Base-by-base conservation (phyloP, 53 echinoderm and acorn worm genomes). In the Hippasteria phrygiana region DNA sequence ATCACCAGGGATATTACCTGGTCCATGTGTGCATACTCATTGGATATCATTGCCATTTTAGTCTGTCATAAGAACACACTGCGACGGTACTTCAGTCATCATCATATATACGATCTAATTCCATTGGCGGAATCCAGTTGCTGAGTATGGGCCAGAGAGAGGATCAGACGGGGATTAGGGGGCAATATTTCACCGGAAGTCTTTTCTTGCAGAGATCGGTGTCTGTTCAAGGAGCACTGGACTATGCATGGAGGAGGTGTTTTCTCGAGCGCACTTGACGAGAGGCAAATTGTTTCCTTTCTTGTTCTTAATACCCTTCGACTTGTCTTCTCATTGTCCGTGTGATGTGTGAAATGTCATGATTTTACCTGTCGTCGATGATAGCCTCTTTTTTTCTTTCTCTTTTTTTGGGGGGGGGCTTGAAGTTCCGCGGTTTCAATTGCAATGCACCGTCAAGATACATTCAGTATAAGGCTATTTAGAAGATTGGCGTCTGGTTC, bases 221-320 rank as follows among this genome's bases (percentile, higher is more conserved):
- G n/a, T 13, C 20, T 20, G 3, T 16, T 54, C 54, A 20, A 54
- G 6, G 33, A 6, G 64, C 28, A 64, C 64, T 64, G 64, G 9
- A 31, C 29, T 31, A 8, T 64, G 64, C 6, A 47, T 6, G 47
- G n/a, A n/a, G n/a, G 42, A 27, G 20, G 17, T 39, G 54, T 53
- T 38, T 54, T 55, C 77, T 77, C n/a, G 36, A 77, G 80, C 43
- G 18, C 64, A 80, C 62, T 80, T 63, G 80, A 80, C 62, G 51
- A 63, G 64, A 80, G 14, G 5, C 24, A 0, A 38, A 26, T 41
- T 43, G 28, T 63, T 43, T 42, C 4, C 48, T 46, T 45, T 62
- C 20, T 39, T 37, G 35, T 71, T 8, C 4, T 29, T 3, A 65
- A 4, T 17, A 9, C 31, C 4, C 14, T 48, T 48, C 2, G 65